These are phyloP conservation scores for Chrosomus eos DNA, from an alignment of 2,797 vertebrate genomes.

Conservation along the genomic window DNA sequence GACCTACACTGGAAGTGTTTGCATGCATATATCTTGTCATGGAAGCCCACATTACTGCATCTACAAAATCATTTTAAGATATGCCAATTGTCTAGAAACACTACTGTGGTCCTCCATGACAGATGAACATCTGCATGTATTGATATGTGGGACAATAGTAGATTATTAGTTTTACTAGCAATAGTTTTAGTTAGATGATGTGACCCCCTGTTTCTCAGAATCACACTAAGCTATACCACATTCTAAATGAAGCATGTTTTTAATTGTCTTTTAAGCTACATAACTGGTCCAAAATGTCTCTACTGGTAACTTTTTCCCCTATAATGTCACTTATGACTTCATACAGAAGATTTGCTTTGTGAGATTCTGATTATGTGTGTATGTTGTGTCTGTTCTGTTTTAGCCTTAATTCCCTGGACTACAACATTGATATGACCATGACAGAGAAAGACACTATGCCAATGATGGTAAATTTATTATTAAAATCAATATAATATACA, in stretches of 20 bases:
- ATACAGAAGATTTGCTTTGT: constrained; percentile 29
- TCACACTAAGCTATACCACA: constrained; percentile 7
- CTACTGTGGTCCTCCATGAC: background rate
- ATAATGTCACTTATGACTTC: background rate
- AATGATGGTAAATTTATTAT: constrained; percentile 67
- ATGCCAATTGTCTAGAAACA: background rate
- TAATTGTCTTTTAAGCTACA: constrained; percentile 12
- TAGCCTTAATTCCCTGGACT: constrained; percentile 88
- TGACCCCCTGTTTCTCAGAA: background rate
- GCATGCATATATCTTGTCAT: background rate
- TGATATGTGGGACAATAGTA: constrained; percentile 41
- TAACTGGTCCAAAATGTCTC: constrained; percentile 19
- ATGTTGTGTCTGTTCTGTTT: constrained; percentile 46
- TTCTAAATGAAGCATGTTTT: constrained; percentile 7
- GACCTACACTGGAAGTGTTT: background rate
- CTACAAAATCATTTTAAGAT: background rate
- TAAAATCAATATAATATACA: background rate
- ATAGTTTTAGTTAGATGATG: background rate
- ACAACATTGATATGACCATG: constrained; percentile 69
- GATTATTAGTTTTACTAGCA: constrained; percentile 47
- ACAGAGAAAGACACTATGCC: constrained; percentile 57
- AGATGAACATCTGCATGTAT: background rate
- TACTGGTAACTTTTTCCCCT: background rate
- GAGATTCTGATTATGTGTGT: constrained; percentile 39
- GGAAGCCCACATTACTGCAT: background rate